Evolutionary conservation across 1,140 invertebrate genomes (phyloP).

Genomic region (Bombyx mori): ASM3026992v2 NC_085131.1:1703501-1704000

Average conservation of each 20-base stretch:
- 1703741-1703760: conserved; percentile 16
- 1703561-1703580: conserved; percentile 26
- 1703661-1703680: conserved; percentile 44
- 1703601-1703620: conserved; percentile 59
- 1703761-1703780: conserved; percentile 24
- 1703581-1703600: conserved; percentile 48
- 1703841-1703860: conserved; percentile 36
- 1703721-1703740: conserved; percentile 27
- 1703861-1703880: conserved; percentile 29
- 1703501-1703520: neutral
- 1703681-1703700: conserved; percentile 64
- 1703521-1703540: conserved; percentile 20
- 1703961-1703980: conserved; percentile 70
- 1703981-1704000: conserved; percentile 69
- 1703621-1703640: conserved; percentile 25
- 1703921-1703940: conserved; percentile 66
- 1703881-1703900: conserved; percentile 60
- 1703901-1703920: conserved; percentile 69
- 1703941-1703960: conserved; percentile 69
- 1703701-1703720: conserved; percentile 31
- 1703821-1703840: conserved; percentile 63
- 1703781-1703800: conserved; percentile 38
- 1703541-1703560: conserved; percentile 27
- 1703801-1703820: conserved; percentile 42
- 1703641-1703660: conserved; percentile 50